These are phyloP conservation scores for Eira barbara DNA, from an alignment of 2,113 vertebrate species.

Conservation along the genomic window DNA sequence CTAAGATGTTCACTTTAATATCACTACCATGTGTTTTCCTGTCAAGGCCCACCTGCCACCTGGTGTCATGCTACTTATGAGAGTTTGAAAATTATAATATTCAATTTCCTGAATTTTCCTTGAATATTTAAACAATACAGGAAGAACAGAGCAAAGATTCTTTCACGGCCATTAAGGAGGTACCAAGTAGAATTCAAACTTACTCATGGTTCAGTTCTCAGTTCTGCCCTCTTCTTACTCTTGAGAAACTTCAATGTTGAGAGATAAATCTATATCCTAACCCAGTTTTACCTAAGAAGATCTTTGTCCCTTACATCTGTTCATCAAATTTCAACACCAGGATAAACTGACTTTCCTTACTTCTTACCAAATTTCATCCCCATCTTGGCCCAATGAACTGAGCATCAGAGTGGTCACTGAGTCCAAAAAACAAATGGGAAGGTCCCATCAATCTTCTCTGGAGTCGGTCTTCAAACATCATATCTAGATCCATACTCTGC, in stretches of 20 bases:
- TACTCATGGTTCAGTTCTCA: neutral
- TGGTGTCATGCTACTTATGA: neutral
- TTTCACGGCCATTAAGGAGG: neutral
- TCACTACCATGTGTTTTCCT: conserved; percentile 12
- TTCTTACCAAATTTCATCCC: neutral
- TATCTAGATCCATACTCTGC: neutral
- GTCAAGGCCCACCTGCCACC: neutral
- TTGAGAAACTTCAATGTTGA: neutral
- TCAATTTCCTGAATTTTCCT: neutral
- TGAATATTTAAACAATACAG: neutral
- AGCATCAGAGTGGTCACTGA: neutral
- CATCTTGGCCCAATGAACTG: neutral
- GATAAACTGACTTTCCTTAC: neutral
- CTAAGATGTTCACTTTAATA: conserved; percentile 14
- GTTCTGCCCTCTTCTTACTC: neutral
- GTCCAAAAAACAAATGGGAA: neutral
- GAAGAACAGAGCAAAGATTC: neutral
- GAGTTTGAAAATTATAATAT: conserved; percentile 3
- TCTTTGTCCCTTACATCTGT: neutral
- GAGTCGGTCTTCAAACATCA: neutral
- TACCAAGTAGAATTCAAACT: neutral
- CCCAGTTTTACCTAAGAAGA: neutral
- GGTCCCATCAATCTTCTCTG: neutral
- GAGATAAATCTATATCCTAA: neutral
- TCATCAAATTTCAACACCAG: neutral